phyloP scores from a whole-genome alignment of 2,888 invertebrate species.

The Lasioglossum leucozonium region DNA sequence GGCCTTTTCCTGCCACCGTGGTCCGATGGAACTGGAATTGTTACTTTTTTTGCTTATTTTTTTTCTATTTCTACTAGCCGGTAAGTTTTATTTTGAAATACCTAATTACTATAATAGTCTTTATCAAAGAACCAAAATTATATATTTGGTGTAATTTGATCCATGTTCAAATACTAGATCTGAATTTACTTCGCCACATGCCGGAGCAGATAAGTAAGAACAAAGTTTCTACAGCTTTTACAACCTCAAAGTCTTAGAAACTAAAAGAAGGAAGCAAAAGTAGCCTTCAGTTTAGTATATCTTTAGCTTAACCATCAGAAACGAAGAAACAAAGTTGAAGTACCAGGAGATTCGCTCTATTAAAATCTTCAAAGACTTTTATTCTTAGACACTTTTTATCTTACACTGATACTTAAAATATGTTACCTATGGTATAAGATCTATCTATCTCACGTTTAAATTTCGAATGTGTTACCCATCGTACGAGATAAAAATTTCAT shows the following conservation, averaged over 20 bases:
- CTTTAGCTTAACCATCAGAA: background rate
- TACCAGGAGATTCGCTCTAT: background rate
- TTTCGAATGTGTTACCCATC: background rate
- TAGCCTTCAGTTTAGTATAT: background rate
- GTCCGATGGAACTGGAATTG: background rate
- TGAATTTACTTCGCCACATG: background rate
- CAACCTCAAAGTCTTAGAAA: background rate
- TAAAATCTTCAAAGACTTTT: background rate
- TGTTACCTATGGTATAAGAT: background rate
- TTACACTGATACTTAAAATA: background rate
- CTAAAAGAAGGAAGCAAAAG: conserved; percentile 14
- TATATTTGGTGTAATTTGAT: background rate
- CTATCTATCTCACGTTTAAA: background rate
- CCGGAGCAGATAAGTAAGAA: background rate
- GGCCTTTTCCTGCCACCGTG: background rate
- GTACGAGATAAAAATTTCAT: background rate
- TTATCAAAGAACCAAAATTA: background rate
- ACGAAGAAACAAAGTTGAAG: background rate
- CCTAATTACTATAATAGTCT: background rate
- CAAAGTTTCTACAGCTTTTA: background rate
- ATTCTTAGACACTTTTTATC: background rate
- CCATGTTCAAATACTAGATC: background rate
- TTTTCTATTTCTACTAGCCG: background rate
- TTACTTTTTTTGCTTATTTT: background rate
- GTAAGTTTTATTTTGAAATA: too few species aligned